phyloP scores from a whole-genome alignment of 2,888 invertebrate genomes.

The Platycheirus albimanus region DNA sequence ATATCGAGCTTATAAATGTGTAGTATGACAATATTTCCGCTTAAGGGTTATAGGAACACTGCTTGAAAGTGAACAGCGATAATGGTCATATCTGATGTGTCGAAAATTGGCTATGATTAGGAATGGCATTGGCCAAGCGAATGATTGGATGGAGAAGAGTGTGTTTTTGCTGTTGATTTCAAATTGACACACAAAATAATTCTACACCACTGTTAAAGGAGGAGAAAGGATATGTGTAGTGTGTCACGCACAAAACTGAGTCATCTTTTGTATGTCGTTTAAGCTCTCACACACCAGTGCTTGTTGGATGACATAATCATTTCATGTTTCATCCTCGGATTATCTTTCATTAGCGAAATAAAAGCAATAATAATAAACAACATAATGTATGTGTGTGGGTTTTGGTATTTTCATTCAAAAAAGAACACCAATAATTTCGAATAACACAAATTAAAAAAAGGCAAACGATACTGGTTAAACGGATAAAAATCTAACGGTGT shows the following conservation, averaged over 20 bases:
- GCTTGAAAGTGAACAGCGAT: constrained; percentile 3
- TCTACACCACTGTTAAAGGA: not conserved
- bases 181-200: not conserved
- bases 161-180: not conserved
- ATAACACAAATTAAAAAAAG: too few relatives aligned
- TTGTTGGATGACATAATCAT: constrained; percentile 7
- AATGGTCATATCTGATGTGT: not conserved
- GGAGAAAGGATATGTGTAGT: too few relatives aligned
- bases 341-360: too few relatives aligned
- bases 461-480: too few relatives aligned
- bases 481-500: too few relatives aligned
- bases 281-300: too few relatives aligned
- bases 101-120: constrained; percentile 29
- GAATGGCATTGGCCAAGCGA: constrained; percentile 16
- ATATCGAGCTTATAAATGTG: not conserved
- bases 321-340: too few relatives aligned
- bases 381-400: too few relatives aligned
- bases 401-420: too few relatives aligned
- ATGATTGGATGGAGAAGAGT: constrained; percentile 1
- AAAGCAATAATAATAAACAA: too few relatives aligned
- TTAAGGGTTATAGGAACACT: not conserved
- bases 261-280: not conserved
- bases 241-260: not conserved
- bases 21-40: not conserved
- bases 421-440: too few relatives aligned